A percentile compares a stretch with the other conserved stretches of the same genome.
These are phyloP conservation scores for Scaptomyza parva DNA, from an alignment of 2,888 invertebrate genomes.

Conservation along the genomic window DNA sequence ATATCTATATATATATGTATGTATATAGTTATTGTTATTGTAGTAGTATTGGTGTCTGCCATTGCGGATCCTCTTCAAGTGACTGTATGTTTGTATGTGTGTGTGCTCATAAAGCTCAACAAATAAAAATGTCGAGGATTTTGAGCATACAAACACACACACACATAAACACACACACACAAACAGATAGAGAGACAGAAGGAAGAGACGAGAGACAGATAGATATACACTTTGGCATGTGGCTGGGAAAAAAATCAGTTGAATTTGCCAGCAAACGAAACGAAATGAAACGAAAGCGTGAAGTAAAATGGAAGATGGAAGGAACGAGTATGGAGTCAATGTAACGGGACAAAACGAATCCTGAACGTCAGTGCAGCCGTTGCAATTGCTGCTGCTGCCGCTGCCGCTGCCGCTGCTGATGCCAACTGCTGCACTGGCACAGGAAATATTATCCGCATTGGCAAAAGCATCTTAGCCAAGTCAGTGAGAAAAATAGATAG, in stretches of 20 bases:
- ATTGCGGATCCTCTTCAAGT: constrained; percentile 53
- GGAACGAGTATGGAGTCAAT: not conserved
- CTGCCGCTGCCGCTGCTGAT: constrained; percentile 28
- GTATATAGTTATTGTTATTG: not conserved
- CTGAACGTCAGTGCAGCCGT: constrained; percentile 18
- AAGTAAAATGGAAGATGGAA: not conserved
- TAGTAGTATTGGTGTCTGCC: constrained; percentile 42
- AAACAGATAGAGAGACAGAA: not conserved
- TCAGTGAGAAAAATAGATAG: constrained; percentile 35
- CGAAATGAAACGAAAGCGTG: constrained; percentile 5
- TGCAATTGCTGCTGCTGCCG: constrained; percentile 49
- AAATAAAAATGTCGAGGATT: constrained; percentile 78
- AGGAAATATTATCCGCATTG: constrained; percentile 80
- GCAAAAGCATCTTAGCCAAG: constrained; percentile 66
- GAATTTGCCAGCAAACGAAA: constrained; percentile 42
- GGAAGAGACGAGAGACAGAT: constrained; percentile 11
- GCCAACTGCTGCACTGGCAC: constrained; percentile 78
- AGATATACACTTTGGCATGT: constrained; percentile 30
- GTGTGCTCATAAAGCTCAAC: constrained; percentile 70
- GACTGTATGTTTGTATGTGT: constrained; percentile 32
- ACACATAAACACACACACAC: not conserved
- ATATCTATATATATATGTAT: constrained; percentile 67
- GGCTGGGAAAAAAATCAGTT: constrained; percentile 52
- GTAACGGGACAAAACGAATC: not conserved
- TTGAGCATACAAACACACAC: constrained; percentile 31